Percentiles rank a stretch among this genome's conserved stretches.
Conservation (phyloP, 2,113 vertebrate species). For the Baryphthengus martii region DNA sequence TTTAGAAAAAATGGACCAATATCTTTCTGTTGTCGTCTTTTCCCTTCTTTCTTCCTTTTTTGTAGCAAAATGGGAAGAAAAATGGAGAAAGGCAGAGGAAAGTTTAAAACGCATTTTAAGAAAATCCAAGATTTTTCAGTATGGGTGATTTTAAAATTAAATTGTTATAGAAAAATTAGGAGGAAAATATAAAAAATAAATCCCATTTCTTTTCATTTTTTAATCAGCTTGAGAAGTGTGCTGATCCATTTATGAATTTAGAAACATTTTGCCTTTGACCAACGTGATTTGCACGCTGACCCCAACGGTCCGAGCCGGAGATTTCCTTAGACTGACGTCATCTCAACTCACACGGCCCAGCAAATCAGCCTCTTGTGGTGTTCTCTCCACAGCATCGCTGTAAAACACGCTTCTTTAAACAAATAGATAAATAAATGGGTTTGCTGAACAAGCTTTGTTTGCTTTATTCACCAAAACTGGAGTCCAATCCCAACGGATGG, state of each 20-base stretch:
- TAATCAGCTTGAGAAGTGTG: neutral
- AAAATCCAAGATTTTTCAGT: neutral
- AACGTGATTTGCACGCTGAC: neutral
- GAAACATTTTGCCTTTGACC: neutral
- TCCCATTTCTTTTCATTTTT: neutral
- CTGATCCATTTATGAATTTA: neutral
- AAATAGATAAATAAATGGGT: constrained; percentile 27
- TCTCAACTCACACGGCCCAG: neutral
- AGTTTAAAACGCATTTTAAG: neutral
- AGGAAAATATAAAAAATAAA: neutral
- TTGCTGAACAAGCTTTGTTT: constrained; percentile 27
- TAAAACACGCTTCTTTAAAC: constrained; percentile 14
- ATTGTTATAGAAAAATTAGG: constrained; percentile 14
- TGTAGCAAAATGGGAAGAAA: neutral
- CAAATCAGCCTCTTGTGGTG: neutral
- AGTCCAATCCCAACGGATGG: neutral
- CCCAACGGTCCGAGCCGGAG: neutral
- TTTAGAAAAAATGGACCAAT: neutral
- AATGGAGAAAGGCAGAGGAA: neutral
- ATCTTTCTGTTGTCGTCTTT: neutral
- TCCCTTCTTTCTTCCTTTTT: neutral
- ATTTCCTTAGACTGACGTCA: neutral
- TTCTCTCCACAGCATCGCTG: constrained; percentile 20
- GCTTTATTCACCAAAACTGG: neutral
- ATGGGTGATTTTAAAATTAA: neutral